A percentile compares a stretch with the other conserved stretches of the same genome.
Conservation (phyloP, 1,140 invertebrate genomes). For the Galendromus occidentalis region DNA sequence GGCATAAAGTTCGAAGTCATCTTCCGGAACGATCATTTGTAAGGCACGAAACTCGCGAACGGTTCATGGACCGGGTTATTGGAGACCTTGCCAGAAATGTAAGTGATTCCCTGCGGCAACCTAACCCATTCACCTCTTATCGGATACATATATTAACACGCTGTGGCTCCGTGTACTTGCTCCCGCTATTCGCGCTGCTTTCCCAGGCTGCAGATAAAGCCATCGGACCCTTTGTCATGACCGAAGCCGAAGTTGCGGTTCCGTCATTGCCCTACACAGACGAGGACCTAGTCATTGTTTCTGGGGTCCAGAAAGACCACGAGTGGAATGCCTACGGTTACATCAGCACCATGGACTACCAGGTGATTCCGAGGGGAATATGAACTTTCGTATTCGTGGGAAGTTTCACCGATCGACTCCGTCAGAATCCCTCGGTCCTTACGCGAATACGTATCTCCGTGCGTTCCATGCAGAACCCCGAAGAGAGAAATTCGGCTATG, state of each 20-base stretch:
- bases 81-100: not conserved
- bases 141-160: not conserved
- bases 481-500: no score
- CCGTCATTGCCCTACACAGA: conserved; percentile 4
- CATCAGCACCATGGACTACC: conserved; percentile 6
- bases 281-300: not conserved
- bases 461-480: no score
- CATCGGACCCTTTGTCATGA: not conserved
- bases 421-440: no score
- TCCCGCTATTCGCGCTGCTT: not conserved
- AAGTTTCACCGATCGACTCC: no score
- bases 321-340: conserved; percentile 1
- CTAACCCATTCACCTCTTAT: not conserved
- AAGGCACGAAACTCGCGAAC: not conserved
- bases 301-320: not conserved
- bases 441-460: no score
- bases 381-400: no score
- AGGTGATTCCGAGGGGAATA: no score
- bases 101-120: not conserved
- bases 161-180: no score
- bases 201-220: not conserved
- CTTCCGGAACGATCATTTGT: not conserved
- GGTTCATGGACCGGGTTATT: conserved; percentile 3
- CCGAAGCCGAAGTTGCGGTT: not conserved
- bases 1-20: not conserved